Conservation (phyloP, 2,888 invertebrate species). For the Hoplodrina ambigua region DNA sequence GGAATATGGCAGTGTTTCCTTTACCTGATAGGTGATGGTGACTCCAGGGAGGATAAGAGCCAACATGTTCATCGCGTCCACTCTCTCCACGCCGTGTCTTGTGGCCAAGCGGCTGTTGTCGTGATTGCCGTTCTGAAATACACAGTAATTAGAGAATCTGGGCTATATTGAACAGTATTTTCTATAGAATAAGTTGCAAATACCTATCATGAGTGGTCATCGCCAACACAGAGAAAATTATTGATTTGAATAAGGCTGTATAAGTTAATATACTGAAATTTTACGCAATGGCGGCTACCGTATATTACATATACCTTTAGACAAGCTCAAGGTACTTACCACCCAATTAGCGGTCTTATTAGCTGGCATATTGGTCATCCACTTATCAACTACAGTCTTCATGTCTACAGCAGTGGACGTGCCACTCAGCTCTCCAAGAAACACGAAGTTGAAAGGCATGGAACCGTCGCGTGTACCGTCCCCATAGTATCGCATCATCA, state of each 20-base stretch:
- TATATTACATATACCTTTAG: not conserved
- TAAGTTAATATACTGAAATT: too few relatives aligned
- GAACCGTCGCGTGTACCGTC: conserved; percentile 79
- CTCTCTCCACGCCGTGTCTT: conserved; percentile 91
- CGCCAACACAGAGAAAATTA: not conserved
- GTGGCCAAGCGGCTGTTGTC: conserved; percentile 92
- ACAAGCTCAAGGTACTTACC: conserved; percentile 80
- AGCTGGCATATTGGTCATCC: conserved; percentile 90
- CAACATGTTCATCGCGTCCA: conserved; percentile 95
- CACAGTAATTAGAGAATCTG: not conserved
- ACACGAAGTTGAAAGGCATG: conserved; percentile 92
- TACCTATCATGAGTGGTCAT: not conserved
- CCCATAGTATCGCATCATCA: conserved; percentile 91
- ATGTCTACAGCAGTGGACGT: conserved; percentile 88
- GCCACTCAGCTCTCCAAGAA: conserved; percentile 86
- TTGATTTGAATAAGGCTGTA: too few relatives aligned
- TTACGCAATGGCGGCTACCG: not conserved
- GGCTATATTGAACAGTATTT: not conserved
- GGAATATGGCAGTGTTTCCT: not conserved
- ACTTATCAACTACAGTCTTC: conserved; percentile 86
- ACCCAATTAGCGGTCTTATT: conserved; percentile 92
- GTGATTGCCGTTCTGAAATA: conserved; percentile 92
- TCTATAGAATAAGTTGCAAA: not conserved
- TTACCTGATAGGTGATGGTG: conserved; percentile 94
- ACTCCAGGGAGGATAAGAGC: conserved; percentile 95